Evolutionary conservation across 2,888 invertebrate species (phyloP), one percentile per base, ranked within the genome.

Genomic region (Aphidoletes aphidimyza): DNA sequence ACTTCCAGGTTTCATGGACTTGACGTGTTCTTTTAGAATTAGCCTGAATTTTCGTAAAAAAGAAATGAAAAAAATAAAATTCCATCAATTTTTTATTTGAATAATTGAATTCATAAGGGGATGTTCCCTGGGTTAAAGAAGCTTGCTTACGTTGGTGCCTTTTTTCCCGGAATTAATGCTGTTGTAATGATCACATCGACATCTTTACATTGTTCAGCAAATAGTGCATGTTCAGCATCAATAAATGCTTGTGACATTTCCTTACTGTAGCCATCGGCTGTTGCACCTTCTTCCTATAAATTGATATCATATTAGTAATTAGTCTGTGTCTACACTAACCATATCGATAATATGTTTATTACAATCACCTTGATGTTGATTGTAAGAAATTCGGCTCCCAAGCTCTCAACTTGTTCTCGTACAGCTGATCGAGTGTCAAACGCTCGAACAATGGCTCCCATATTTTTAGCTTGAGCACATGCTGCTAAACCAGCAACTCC

Each of bases 101-200:
- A 14, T n/a, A 0, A 81, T 11, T 81, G 34, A 9, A 17, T 36
- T 26, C 26, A 47, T 84, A 3, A 49, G 36, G 2, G 11, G 47
- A 83, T 22, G 36, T 83, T 83, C 2, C 2, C 9, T 19, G 3
- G 49, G 8, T 84, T n/a, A 30, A 17, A 2, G 17, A 47, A 84
- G 5, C 34, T 37, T 54, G 19, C 69, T 85, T 86, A 87, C 84
- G 94, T 87, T 0, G 97, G 97, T 0, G 97, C 97, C 84, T 92
- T 94, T 89, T 94, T 95, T 83, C 96, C 97, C 19, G 97, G 97
- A 87, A 97, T 96, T 19, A 97, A 92, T 6, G 97, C 97, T 0
- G 97, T 97, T n/a, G 94, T 93, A 87, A 97, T 96, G 86, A 97
- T 92, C 54, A 97, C 93, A 88, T 97, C 97, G 0, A 96, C 95